Evolutionary conservation across 2,888 invertebrate genomes (phyloP), one percentile per base, ranked within the genome.

Genomic region (Cheilosia vulpina): DNA sequence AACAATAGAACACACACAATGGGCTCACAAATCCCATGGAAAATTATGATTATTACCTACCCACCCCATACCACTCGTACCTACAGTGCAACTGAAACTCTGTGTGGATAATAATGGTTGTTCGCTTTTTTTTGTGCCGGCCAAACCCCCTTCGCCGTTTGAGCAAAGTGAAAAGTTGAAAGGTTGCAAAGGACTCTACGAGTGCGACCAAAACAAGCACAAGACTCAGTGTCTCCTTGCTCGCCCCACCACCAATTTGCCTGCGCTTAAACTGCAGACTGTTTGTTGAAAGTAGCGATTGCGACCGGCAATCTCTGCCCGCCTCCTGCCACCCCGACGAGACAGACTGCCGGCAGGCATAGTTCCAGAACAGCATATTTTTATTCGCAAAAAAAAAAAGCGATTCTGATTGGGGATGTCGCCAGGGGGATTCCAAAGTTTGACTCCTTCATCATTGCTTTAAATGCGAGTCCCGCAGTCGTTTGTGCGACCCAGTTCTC

Each of bases 281-380:
- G 47, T 77, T 77, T 77, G 81, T 58, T 71, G 47, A 41, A 75
- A 75, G 55, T 43, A 76, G 69, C 76, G 76, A 50, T 80, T 76
- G 68, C 21, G 52, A 45, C 19, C 47, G 62, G 27, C 63, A 45
- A 53, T 53, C 15, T 43, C 17, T 41, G 24, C 7, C 60, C 24
- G 27, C 34, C 52, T 58, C 41, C 15, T 34, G 66, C 19, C 50
- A 45, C 63, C 43, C 41, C 31, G 17, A 9, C 66, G 63, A 83
- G 83, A 69, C 83, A 79, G 58, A 75, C 58, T 83, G 83, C 73
- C 83, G 79, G 24, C 79, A 65, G 79, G 68, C 79, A 63, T 57
- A 31, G 63, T 53, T 83, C 63, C 69, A 73, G 62, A 79, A 63
- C 63, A 79, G 78, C 63, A 79, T 78, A 43, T 66, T 78, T 62